Evolutionary conservation across 2,797 vertebrate genomes (phyloP), one percentile per base, ranked within the genome.

Genomic region (Peromyscus eremicus): DNA sequence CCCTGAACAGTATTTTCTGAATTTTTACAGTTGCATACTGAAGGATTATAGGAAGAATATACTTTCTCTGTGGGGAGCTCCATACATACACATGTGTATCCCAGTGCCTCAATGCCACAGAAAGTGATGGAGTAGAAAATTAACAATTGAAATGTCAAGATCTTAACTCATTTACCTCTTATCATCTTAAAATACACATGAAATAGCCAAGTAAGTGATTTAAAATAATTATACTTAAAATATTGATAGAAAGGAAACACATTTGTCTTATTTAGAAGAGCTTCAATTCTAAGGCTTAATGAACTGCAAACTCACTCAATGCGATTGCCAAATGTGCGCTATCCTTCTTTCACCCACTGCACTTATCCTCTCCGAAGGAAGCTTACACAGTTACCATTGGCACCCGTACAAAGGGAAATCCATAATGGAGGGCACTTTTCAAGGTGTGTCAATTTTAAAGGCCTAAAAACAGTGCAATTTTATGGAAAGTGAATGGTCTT

Each of bases 191-290:
- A 92, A 92, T 89, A 91, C 75, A 87, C 55, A 87, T 16, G 37
- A 91, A 96, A 95, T 88, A 87, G 66, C 91, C 91, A 96, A 94
- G 88, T 68, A 96, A 93, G 82, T 90, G 91, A 95, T 96, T 97
- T 96, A 46, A 96, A 95, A 89, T 96, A 95, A 97, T 95, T 95
- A 91, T 75, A 29, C 66, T 94, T 97, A 95, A 94, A 77, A 87
- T 89, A 87, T 96, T 94, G 62, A 70, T 94, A 95, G 94, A 96
- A 96, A 86, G 3, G 10, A 92, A 97, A 94, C 77, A 79, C 83
- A 96, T 97, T 95, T 97, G 60, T 98, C 97, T 96, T 96, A 94
- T 98, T 97, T 95, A 90, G 89, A 97, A 91, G 49, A 90, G 79
- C 57, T 97, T 94, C 96, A 97, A 97, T 90, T 84, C 49, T 83